These are phyloP conservation scores for Tanypteryx hageni DNA, from an alignment of 2,888 invertebrate species.

Conservation along the genomic window DNA sequence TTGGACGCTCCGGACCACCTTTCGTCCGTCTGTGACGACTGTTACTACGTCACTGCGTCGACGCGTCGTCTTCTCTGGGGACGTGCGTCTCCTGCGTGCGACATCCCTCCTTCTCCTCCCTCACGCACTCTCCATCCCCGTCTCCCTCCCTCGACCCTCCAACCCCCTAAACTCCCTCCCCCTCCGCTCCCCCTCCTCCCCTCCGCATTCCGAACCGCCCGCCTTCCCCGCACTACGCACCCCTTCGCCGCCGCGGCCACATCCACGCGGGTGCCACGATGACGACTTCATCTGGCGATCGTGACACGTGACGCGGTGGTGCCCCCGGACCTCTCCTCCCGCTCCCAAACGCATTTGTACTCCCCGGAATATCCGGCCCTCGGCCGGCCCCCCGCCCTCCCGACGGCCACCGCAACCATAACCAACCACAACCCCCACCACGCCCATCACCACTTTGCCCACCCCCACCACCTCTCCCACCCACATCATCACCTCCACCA, in stretches of 20 bases:
- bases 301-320: conserved; percentile 59
- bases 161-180: not conserved
- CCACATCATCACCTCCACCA: conserved; percentile 60
- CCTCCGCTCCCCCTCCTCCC: not conserved
- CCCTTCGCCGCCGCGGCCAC: not conserved
- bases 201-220: not conserved
- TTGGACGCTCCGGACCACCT: conserved; percentile 29
- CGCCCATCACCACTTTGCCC: conserved; percentile 59
- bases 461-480: conserved; percentile 50
- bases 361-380: not conserved
- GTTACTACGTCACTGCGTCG: conserved; percentile 59
- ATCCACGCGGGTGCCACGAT: conserved; percentile 30
- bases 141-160: not conserved
- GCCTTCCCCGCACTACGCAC: not conserved
- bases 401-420: conserved; percentile 62
- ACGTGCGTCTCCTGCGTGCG: conserved; percentile 43
- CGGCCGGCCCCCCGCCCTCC: conserved; percentile 41
- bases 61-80: conserved; percentile 48
- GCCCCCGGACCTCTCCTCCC: not conserved
- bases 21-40: conserved; percentile 53
- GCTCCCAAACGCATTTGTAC: conserved; percentile 17
- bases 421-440: conserved; percentile 64
- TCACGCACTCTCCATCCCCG: not conserved
- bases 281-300: conserved; percentile 44
- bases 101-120: conserved; percentile 29